These are phyloP conservation scores for Ichneumoninae sp. DNA, from an alignment of 2,888 invertebrate genomes.

Conservation along the genomic window DNA sequence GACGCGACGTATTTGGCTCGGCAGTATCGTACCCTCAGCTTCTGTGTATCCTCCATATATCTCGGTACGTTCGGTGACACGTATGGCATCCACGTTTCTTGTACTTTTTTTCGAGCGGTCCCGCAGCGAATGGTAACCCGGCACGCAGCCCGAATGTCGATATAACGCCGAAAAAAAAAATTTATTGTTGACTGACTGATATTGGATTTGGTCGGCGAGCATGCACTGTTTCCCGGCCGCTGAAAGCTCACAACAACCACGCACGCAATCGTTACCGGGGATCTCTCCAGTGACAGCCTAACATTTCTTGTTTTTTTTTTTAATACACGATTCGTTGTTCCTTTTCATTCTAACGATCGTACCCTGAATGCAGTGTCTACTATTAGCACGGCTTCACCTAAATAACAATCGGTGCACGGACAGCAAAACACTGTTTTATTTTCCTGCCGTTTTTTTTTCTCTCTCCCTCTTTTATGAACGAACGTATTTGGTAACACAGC, in stretches of 20 bases:
- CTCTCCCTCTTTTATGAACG: slow-evolving; percentile 7
- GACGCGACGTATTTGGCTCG: not conserved
- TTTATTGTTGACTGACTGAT: slow-evolving; percentile 62
- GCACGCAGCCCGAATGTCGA: slow-evolving; percentile 41
- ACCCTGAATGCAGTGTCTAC: slow-evolving; percentile 13
- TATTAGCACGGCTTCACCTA: not conserved
- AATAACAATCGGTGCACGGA: slow-evolving; percentile 44
- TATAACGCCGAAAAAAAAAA: slow-evolving; percentile 57
- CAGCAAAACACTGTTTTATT: not conserved
- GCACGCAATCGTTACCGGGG: slow-evolving; percentile 36
- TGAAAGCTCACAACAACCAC: slow-evolving; percentile 2
- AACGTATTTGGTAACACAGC: not conserved
- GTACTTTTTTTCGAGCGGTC: slow-evolving; percentile 38
- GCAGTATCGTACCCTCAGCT: not conserved
- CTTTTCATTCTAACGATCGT: slow-evolving; percentile 33
- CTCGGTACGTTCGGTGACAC: slow-evolving; percentile 18
- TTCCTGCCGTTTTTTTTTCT: not conserved
- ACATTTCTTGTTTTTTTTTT: slow-evolving; percentile 41
- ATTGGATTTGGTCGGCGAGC: slow-evolving; percentile 56
- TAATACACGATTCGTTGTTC: not conserved
- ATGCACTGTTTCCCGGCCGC: slow-evolving; percentile 19
- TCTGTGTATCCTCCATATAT: not conserved
- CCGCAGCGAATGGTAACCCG: slow-evolving; percentile 38
- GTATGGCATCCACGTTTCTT: slow-evolving; percentile 46
- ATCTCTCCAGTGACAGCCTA: slow-evolving; percentile 36